Percentiles rank a stretch among this genome's conserved stretches.
Evolutionary conservation across 2,113 vertebrate species (phyloP).

Genomic region (Pogona vitticeps): DNA sequence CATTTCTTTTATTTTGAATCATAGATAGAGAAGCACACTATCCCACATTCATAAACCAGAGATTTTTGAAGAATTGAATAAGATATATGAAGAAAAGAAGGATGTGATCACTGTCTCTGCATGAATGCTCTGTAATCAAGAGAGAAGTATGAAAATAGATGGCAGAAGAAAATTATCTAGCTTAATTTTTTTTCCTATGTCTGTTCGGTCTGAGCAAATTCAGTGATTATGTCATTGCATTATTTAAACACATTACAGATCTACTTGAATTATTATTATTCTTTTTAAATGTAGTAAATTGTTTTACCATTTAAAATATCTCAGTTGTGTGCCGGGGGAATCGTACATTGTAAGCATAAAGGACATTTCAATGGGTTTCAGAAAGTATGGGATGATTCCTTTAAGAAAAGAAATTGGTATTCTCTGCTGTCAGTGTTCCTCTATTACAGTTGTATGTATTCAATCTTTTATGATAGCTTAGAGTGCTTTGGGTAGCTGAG

Average conservation of each 20-base stretch:
- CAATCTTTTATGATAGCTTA: conserved; percentile 22
- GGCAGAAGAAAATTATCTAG: neutral
- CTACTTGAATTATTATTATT: neutral
- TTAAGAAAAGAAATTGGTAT: conserved; percentile 13
- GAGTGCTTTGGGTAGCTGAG: neutral
- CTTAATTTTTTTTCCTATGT: neutral
- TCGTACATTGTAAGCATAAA: neutral
- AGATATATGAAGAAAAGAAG: neutral
- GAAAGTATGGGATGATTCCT: neutral
- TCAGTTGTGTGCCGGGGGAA: neutral
- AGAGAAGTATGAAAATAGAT: neutral
- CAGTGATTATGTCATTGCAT: neutral
- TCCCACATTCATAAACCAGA: neutral
- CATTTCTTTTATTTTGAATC: no score
- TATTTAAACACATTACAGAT: neutral
- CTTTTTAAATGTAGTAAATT: neutral
- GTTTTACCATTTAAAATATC: conserved; percentile 9
- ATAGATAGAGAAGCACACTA: no score
- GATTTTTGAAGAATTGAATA: neutral
- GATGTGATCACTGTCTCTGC: neutral
- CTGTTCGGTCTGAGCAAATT: neutral
- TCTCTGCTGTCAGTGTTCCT: neutral
- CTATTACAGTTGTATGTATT: neutral
- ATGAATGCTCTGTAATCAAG: neutral
- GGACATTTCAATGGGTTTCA: neutral